Percentiles rank a stretch among this genome's conserved stretches.
Conservation (phyloP, 2,797 vertebrate genomes). For the Sciaenops ocellatus region DNA sequence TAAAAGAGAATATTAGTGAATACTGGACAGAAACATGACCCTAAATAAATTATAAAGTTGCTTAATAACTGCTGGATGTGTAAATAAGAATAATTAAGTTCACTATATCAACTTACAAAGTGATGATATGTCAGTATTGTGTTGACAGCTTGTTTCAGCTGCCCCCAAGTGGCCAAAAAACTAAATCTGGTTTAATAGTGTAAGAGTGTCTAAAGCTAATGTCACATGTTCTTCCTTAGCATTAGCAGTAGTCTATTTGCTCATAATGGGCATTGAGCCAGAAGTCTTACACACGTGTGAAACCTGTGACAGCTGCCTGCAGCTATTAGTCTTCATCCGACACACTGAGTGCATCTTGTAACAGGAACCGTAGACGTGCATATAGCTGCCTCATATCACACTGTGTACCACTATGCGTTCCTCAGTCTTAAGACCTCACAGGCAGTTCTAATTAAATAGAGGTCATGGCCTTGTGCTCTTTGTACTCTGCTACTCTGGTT, state of each 20-base stretch:
- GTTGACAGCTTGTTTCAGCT: neutral
- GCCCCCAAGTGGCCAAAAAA: neutral
- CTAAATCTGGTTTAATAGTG: neutral
- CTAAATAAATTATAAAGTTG: neutral
- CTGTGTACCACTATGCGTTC: conserved; percentile 23
- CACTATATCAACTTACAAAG: neutral
- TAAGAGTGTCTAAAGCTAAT: neutral
- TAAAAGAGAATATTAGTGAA: neutral
- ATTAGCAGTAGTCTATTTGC: neutral
- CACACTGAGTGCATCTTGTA: conserved; percentile 46
- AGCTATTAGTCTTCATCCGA: conserved; percentile 42
- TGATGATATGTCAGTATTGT: neutral
- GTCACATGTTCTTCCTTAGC: neutral
- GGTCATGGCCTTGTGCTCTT: conserved; percentile 52
- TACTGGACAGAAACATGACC: neutral
- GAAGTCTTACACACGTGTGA: conserved; percentile 15
- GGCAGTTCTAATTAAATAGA: conserved; percentile 63
- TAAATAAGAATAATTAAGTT: neutral
- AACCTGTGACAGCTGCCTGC: conserved; percentile 47
- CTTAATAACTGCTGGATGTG: neutral
- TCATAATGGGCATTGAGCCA: neutral
- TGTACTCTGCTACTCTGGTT: neutral
- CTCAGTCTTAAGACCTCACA: conserved; percentile 19
- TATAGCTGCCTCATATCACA: conserved; percentile 49
- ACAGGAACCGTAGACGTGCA: conserved; percentile 56